phyloP scores from a whole-genome alignment of 2,113 vertebrate genomes.

The Callospermophilus lateralis region DNA sequence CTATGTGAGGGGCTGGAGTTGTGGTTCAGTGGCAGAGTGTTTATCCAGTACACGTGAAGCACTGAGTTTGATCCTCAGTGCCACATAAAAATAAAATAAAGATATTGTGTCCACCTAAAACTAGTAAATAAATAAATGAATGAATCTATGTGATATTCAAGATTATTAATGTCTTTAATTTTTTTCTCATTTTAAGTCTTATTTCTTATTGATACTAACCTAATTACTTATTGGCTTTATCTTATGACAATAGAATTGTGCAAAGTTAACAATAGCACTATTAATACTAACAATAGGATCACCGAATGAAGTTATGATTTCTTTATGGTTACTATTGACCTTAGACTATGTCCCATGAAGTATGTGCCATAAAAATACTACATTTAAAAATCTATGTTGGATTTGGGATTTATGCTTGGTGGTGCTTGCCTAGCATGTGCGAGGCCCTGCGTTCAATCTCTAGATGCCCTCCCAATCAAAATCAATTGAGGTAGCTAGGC shows the following conservation, averaged over 20 bases:
- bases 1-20: too few species aligned
- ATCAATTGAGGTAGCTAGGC: too few species aligned
- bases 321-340: background rate
- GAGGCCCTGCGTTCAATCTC: background rate
- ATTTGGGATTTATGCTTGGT: background rate
- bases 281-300: background rate
- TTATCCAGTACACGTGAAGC: too few species aligned
- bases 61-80: too few species aligned
- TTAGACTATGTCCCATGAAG: background rate
- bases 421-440: background rate
- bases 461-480: background rate
- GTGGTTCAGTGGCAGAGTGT: too few species aligned
- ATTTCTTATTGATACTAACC: background rate
- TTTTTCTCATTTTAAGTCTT: constrained; percentile 4
- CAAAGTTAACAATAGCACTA: background rate
- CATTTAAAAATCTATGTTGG: background rate
- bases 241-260: background rate
- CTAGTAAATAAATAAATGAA: background rate
- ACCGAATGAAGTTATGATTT: background rate
- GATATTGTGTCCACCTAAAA: too few species aligned
- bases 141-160: background rate
- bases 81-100: too few species aligned
- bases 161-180: background rate
- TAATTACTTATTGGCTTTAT: constrained; percentile 4
- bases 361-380: background rate